Percentiles rank a stretch among this genome's conserved stretches.
phyloP scores from a whole-genome alignment of 2,888 invertebrate species.

The Phortica magna region DNA sequence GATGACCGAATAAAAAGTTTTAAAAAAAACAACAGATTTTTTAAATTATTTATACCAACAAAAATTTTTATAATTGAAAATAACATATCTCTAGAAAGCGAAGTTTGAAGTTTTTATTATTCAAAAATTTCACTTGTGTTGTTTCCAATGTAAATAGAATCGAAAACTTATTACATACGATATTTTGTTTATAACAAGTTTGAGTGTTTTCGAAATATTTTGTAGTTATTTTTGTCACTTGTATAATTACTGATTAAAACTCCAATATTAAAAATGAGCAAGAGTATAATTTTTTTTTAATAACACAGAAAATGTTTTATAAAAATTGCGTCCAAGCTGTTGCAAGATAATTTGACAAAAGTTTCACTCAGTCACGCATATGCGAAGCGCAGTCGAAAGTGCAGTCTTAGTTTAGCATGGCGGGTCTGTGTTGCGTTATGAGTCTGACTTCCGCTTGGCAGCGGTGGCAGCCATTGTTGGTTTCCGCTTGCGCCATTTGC shows the following conservation, averaged over 20 bases:
- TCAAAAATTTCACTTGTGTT: no score
- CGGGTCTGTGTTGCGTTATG: conserved; percentile 2
- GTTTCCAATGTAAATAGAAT: no score
- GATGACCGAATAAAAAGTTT: no score
- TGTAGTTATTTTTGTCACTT: no score
- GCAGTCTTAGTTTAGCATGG: conserved; percentile 9
- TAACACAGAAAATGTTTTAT: not conserved
- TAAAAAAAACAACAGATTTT: conserved; percentile 36
- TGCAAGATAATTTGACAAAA: conserved; percentile 54
- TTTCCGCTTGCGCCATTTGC: conserved; percentile 42
- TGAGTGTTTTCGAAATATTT: no score
- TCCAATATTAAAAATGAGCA: conserved; percentile 33
- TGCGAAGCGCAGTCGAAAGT: not conserved
- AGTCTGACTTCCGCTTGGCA: conserved; percentile 30
- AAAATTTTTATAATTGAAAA: no score
- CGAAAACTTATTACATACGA: no score
- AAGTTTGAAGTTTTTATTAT: no score
- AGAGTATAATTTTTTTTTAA: not conserved
- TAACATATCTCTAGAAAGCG: no score
- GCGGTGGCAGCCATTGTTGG: conserved; percentile 43
- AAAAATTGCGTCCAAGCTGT: conserved; percentile 31
- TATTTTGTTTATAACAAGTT: no score
- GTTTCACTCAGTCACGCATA: conserved; percentile 39
- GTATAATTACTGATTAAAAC: conserved; percentile 46
- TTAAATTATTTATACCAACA: conserved; percentile 43